Evolutionary conservation across 2,888 invertebrate genomes (phyloP), one percentile per base, ranked within the genome.

Genomic region (Nephrocerus scutellatus): DNA sequence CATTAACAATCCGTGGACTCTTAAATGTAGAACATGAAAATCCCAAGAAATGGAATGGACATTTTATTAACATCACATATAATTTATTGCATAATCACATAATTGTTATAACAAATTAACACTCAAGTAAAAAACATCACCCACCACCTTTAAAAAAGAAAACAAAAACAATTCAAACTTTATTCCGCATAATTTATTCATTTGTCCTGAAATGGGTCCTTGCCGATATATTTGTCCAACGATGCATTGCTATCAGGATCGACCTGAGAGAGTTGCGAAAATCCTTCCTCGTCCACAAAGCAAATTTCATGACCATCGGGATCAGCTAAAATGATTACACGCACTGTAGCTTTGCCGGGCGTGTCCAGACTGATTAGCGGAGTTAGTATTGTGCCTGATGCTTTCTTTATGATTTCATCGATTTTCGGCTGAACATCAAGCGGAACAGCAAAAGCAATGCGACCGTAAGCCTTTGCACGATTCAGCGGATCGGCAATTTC

Each of bases 251-350:
- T 87, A 36, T 82, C 75, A 1, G 84, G 81, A 63, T 97, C 96
- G 4, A 88, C 77, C 53, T 84, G 75, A 0, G 95, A 93, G 24
- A 97, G 70, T 56, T 92, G 76, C 6, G 82, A 71, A 72, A 93
- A 98, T 23, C 84, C 92, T 72, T 95, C 93, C 55, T 95, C 93
- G 47, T 95, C 96, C 5, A 97, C 97, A 68, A 96, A 96, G 70
- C 97, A 97, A 48, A 98, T 97, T 74, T 98, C 97, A 66, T 96
- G 96, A 1, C 80, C 89, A 70, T 96, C 92, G 0, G 97, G 96
- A 73, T 98, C 97, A 2, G 90, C 91, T 4, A 97, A 72, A 56
- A 98, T 97, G 40, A 98, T 87, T 21, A 98, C 97, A 47, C 88
- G 76, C 0, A 98, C 97, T 0, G 90, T 88, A 1, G 95, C 95